Evolutionary conservation across 2,888 invertebrate species (phyloP).

Genomic region (Stenichneumon culpator): DNA sequence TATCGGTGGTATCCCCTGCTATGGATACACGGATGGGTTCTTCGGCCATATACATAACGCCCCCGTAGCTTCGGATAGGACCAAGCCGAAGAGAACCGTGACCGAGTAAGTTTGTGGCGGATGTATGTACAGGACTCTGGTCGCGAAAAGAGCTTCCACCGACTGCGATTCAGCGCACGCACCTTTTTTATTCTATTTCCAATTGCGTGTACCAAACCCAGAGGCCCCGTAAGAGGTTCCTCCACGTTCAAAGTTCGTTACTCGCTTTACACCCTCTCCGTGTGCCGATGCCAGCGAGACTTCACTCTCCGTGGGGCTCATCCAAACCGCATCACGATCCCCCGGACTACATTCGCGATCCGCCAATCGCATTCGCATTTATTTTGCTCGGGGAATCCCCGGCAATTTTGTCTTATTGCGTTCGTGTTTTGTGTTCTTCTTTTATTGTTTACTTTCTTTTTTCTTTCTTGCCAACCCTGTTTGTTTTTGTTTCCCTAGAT

Average conservation of each 20-base stretch:
- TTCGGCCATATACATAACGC: slow-evolving; percentile 9
- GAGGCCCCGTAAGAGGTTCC: slow-evolving; percentile 21
- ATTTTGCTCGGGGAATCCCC: slow-evolving; percentile 50
- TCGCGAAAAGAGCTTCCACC: slow-evolving; percentile 20
- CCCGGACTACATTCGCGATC: slow-evolving; percentile 57
- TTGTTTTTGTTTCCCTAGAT: slow-evolving; percentile 29
- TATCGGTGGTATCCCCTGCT: background rate
- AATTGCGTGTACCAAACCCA: slow-evolving; percentile 30
- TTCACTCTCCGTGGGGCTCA: slow-evolving; percentile 1
- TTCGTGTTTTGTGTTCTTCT: slow-evolving; percentile 8
- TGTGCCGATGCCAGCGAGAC: slow-evolving; percentile 5
- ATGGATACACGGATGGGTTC: background rate
- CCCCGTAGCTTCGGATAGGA: background rate
- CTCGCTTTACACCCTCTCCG: slow-evolving; percentile 55
- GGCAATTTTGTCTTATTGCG: slow-evolving; percentile 37
- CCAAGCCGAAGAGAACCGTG: background rate
- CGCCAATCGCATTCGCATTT: slow-evolving; percentile 68
- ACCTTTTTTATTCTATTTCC: slow-evolving; percentile 57
- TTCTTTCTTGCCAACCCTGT: background rate
- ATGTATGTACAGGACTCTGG: slow-evolving; percentile 1
- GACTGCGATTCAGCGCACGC: slow-evolving; percentile 60
- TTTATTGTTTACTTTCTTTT: background rate
- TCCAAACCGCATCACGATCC: slow-evolving; percentile 66
- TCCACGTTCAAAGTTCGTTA: slow-evolving; percentile 62
- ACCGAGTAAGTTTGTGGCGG: slow-evolving; percentile 5